Evolutionary conservation across 2,888 invertebrate genomes (phyloP).

Genomic region (Heliconius erato): DNA sequence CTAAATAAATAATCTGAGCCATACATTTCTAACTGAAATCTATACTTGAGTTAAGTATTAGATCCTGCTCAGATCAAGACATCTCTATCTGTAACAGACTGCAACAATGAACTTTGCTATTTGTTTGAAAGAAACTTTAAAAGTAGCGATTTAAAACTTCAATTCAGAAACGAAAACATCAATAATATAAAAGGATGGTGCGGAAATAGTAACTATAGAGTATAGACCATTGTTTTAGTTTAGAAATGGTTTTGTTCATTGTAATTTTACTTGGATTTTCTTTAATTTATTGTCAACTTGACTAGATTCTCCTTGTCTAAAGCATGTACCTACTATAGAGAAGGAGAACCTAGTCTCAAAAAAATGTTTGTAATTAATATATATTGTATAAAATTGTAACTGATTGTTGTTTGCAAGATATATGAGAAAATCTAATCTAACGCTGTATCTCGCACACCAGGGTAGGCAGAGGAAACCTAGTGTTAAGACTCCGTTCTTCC

Average conservation of each 20-base stretch:
- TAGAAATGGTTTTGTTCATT: background rate
- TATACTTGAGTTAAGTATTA: conserved; percentile 28
- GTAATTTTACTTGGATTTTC: background rate
- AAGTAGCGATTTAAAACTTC: conserved; percentile 38
- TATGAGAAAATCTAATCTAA: too few relatives aligned
- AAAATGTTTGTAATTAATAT: background rate
- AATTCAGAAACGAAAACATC: conserved; percentile 18
- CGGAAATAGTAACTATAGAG: background rate
- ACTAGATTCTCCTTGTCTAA: too few relatives aligned
- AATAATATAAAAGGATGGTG: conserved; percentile 18
- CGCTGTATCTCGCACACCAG: too few relatives aligned
- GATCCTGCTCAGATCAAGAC: conserved; percentile 25
- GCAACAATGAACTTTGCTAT: conserved; percentile 33
- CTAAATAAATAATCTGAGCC: conserved; percentile 17
- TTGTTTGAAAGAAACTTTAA: conserved; percentile 35
- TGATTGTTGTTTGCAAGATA: too few relatives aligned
- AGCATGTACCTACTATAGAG: too few relatives aligned
- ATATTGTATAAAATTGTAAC: too few relatives aligned
- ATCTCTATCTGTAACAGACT: conserved; percentile 28
- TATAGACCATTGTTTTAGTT: background rate
- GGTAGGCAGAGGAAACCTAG: too few relatives aligned
- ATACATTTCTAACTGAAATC: conserved; percentile 15
- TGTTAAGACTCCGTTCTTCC: too few relatives aligned
- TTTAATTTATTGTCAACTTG: background rate
- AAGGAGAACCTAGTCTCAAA: too few relatives aligned